A percentile compares a stretch with the other conserved stretches of the same genome.
These are phyloP conservation scores for Silurus asotus DNA, from an alignment of 2,113 vertebrate species.

Conservation along the genomic window DNA sequence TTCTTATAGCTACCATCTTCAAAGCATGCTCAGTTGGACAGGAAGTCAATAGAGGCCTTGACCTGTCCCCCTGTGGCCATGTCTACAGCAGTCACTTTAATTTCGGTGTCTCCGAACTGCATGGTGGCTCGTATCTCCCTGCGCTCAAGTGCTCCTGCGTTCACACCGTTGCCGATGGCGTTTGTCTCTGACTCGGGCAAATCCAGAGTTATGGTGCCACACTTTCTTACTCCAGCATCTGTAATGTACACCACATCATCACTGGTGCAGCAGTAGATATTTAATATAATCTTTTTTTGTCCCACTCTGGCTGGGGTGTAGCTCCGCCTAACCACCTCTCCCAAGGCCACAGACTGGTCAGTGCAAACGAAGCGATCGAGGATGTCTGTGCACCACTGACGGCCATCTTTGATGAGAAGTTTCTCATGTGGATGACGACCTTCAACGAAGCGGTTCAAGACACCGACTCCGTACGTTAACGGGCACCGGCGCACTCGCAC, in stretches of 20 bases:
- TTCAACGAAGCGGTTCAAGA: constrained; percentile 89
- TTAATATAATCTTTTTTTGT: constrained; percentile 92
- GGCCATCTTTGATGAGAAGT: constrained; percentile 88
- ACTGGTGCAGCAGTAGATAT: constrained; percentile 85
- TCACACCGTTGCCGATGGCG: constrained; percentile 8
- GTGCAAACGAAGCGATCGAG: constrained; percentile 90
- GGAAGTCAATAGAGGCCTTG: constrained; percentile 89
- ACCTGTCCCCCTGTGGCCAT: constrained; percentile 79
- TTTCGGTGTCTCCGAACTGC: constrained; percentile 97
- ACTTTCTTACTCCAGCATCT: constrained; percentile 87
- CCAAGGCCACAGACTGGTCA: constrained; percentile 91
- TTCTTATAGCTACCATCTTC: neutral
- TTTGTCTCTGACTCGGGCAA: constrained; percentile 65
- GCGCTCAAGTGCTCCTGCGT: constrained; percentile 58
- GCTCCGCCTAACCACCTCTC: constrained; percentile 87
- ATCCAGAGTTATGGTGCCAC: constrained; percentile 88
- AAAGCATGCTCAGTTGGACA: constrained; percentile 81
- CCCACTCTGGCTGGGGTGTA: constrained; percentile 88
- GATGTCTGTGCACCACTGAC: constrained; percentile 95
- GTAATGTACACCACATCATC: constrained; percentile 91
- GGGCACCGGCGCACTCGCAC: constrained; percentile 90
- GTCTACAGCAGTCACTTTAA: constrained; percentile 90
- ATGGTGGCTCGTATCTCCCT: constrained; percentile 90
- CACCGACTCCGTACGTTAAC: constrained; percentile 89
- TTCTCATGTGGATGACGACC: constrained; percentile 88